phyloP scores from a whole-genome alignment of 2,888 invertebrate genomes.

The Rhagophthalmus giganteus region DNA sequence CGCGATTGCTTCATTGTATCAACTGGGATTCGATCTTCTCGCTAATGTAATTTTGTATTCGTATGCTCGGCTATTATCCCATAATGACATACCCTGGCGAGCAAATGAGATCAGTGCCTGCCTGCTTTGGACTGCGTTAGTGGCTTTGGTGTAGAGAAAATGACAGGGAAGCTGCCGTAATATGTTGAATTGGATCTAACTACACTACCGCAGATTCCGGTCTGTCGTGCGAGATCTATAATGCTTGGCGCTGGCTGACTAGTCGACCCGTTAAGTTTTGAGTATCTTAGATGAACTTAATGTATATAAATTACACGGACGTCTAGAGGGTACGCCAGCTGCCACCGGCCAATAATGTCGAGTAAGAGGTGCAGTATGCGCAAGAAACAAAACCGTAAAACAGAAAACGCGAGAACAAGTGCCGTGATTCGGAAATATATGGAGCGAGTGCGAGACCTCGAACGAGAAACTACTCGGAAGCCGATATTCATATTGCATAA shows the following conservation, averaged over 20 bases:
- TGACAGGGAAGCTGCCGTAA: slow-evolving; percentile 38
- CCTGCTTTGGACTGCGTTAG: slow-evolving; percentile 32
- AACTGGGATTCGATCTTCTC: slow-evolving; percentile 24
- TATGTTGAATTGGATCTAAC: slow-evolving; percentile 41
- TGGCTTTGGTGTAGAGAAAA: slow-evolving; percentile 37
- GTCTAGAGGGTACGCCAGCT: slow-evolving; percentile 41
- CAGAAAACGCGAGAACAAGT: slow-evolving; percentile 44
- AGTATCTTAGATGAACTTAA: slow-evolving; percentile 7
- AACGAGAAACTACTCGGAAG: slow-evolving; percentile 28
- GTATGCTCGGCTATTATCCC: slow-evolving; percentile 32
- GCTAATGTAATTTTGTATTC: slow-evolving; percentile 34
- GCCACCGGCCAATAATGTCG: slow-evolving; percentile 45
- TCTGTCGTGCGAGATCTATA: slow-evolving; percentile 37
- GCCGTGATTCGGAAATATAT: slow-evolving; percentile 38
- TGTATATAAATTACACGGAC: slow-evolving; percentile 26
- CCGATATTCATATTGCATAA: slow-evolving; percentile 41
- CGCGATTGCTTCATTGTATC: slow-evolving; percentile 31
- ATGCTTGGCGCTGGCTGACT: slow-evolving; percentile 36
- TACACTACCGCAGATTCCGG: slow-evolving; percentile 35
- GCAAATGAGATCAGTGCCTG: slow-evolving; percentile 31
- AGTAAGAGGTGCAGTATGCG: slow-evolving; percentile 36
- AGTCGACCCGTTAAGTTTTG: slow-evolving; percentile 29
- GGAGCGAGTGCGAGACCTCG: slow-evolving; percentile 16
- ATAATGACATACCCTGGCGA: slow-evolving; percentile 32
- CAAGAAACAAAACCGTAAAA: slow-evolving; percentile 46